Base-by-base conservation (phyloP, 2,888 invertebrate genomes). In the Villa cingulata region DNA sequence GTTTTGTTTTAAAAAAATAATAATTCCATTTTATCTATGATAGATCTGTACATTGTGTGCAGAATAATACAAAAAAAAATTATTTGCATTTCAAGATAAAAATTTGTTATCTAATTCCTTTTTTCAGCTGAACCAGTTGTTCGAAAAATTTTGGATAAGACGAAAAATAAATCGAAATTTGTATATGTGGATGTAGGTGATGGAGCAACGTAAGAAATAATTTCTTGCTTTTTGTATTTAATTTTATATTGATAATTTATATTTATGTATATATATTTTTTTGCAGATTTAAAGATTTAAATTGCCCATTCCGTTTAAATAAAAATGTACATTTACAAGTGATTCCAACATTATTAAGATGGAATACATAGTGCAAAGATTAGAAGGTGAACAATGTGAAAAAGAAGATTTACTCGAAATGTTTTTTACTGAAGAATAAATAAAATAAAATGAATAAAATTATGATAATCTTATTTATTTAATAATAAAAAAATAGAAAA, bases 231-330 rank as follows among this genome's bases (percentile, higher is more conserved):
- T 6, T 6, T 23, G 4, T 23, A 20, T 43, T 20, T n/a, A 39
- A 40, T 20, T 18, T 15, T 4, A 12, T 45, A 23, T 23, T 7
- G 4, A 23, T 23, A 23, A 23, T 23, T 6, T 23, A 23, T 23
- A 23, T 23, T 23, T n/a, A n/a, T n/a, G n/a, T n/a, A n/a, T n/a
- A n/a, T 23, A 23, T 43, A 50, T 45, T 44, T 48, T 50, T 53
- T 53, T 53, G 56, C 54, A 54, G 55, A 68, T 91, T 90, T 88
- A 89, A 83, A 64, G 78, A 87, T 63, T 74, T 71, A 46, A 75
- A 78, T 2, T 84, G 85, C 60, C 78, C 81, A 3, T 89, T 87
- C 62, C 74, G 90, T 50, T 84, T 77, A n/a, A 80, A 86, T 59
- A 56, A 71, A 34, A 72, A 76, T 32, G 74, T 79, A 1, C 75